phyloP scores from a whole-genome alignment of 2,888 invertebrate species.

The Macrosiphum euphorbiae region DNA sequence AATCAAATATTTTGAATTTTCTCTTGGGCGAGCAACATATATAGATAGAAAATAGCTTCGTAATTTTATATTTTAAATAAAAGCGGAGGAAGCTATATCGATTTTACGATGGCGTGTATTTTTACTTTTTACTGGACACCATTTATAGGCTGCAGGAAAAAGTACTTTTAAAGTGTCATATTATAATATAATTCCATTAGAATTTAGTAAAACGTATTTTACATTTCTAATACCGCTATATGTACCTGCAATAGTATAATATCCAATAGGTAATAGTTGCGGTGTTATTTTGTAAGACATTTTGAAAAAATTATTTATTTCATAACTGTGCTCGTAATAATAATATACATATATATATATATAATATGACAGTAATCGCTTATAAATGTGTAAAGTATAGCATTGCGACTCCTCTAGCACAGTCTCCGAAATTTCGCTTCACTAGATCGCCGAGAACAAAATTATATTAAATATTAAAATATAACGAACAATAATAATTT shows the following conservation, averaged over 20 bases:
- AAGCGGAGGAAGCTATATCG: neutral
- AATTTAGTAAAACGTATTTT: neutral
- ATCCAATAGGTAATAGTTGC: neutral
- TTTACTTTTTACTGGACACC: neutral
- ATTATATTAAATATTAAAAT: neutral
- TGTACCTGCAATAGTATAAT: neutral
- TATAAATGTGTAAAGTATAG: neutral
- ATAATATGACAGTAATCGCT: neutral
- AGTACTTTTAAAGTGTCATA: neutral
- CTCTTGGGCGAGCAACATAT: neutral
- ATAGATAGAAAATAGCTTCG: neutral
- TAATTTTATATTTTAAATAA: slow-evolving; percentile 18
- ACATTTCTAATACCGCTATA: neutral
- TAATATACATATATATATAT: neutral
- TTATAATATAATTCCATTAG: neutral
- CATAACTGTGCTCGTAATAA: neutral
- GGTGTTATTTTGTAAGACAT: neutral
- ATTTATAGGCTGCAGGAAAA: neutral
- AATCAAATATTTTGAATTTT: slow-evolving; percentile 20
- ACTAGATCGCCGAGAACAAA: neutral
- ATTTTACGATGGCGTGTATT: neutral
- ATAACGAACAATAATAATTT: neutral
- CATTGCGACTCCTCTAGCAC: neutral
- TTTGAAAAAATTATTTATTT: neutral
- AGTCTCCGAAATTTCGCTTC: neutral